Base-by-base conservation (phyloP, 2,113 vertebrate species). In the Epinephelus cyanopodus region DNA sequence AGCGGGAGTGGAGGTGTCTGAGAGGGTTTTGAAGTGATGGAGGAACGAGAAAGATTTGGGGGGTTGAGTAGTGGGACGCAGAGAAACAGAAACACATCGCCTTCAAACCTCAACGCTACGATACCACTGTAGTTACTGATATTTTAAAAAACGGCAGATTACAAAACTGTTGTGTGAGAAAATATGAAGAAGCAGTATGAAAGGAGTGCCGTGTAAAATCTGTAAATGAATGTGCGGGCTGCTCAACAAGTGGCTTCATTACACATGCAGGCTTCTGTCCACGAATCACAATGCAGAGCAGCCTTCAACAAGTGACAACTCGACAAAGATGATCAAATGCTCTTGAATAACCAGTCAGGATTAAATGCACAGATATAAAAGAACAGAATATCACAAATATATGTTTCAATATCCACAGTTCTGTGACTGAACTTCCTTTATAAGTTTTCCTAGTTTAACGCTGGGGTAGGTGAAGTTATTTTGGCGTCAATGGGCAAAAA, bases 11-110 rank as follows among this genome's bases (percentile, higher is more conserved):
- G 74, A 72, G 27, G 33, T 25, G 66, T 65, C 11, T 47, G 25
- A 48, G 61, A 37, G n/a, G 4, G 57, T 39, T 77, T 53, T 73
- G 48, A 79, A 62, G 25, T 19, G 56, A 61, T 42, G 42, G 54
- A 60, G 71, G 27, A 23, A 48, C 11, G 57, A 37, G 33, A 62
- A 33, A 67, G 60, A 14, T 39, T 48, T 52, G 7, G 42, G 33
- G 21, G 17, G 23, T 13, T 11, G 47, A 42, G 23, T 7, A 14
- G 25, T 12, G 50, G 0, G 47, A 39, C 0, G 4, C 14, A 8
- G 25, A 37, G 45, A 29, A n/a, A 68, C 65, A 56, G 37, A 23
- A 21, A 79, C 17, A 14, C 23, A 11, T 25, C 29, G 10, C 29
- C 42, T 45, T 12, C 29, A 53, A 63, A 27, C 45, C 47, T 52